phyloP scores from a whole-genome alignment of 2,797 vertebrate species.

The Cuniculus paca region DNA sequence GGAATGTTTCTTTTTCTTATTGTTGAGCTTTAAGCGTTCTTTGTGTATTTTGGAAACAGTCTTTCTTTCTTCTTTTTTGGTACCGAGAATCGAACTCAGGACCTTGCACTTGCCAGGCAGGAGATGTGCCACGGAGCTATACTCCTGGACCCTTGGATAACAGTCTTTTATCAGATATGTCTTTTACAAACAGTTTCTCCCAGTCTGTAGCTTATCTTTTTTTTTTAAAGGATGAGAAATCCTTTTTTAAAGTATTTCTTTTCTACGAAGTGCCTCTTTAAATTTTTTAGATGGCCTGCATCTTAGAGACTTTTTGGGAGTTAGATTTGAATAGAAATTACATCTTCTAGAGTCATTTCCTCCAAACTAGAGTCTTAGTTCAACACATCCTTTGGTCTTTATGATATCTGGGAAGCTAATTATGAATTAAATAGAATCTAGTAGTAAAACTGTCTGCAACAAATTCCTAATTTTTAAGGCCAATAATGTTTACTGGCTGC shows the following conservation, averaged over 20 bases:
- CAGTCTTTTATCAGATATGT: neutral
- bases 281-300: neutral
- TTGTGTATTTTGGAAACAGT: neutral
- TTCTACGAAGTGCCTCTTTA: neutral
- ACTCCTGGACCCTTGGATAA: neutral
- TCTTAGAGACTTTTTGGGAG: neutral
- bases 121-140: too few species aligned
- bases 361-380: neutral
- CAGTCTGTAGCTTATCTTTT: neutral
- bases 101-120: too few species aligned
- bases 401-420: neutral
- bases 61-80: too few species aligned
- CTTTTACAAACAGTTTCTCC: neutral
- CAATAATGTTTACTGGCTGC: neutral
- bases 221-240: neutral
- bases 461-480: neutral
- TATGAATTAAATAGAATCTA: neutral
- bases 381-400: constrained; percentile 1
- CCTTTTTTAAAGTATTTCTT: neutral
- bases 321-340: constrained; percentile 34
- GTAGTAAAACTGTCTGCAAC: neutral
- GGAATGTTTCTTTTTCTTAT: neutral
- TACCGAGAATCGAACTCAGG: too few species aligned
- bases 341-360: neutral
- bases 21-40: neutral